Percentiles rank a stretch among this genome's conserved stretches.
Evolutionary conservation across 2,113 vertebrate species (phyloP).

Genomic region (Pitta sordida): DNA sequence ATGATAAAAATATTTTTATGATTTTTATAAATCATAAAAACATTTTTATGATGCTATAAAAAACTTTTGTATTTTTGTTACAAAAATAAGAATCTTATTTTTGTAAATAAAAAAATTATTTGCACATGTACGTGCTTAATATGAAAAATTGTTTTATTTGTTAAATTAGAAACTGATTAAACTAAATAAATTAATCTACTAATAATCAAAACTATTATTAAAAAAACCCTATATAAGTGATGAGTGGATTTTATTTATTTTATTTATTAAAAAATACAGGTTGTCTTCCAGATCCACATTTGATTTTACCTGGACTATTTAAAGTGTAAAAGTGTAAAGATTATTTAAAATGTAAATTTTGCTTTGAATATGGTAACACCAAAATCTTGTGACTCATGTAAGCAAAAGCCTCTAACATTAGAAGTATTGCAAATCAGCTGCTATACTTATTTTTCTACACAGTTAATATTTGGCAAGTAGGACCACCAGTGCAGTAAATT

Average conservation of each 20-base stretch:
- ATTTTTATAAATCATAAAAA: too few relatives aligned
- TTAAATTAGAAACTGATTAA: background rate
- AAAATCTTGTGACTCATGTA: background rate
- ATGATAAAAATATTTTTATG: too few relatives aligned
- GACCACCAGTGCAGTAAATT: background rate
- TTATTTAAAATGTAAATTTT: background rate
- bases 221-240: background rate
- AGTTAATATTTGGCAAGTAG: background rate
- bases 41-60: too few relatives aligned
- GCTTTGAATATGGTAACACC: background rate
- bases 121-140: background rate
- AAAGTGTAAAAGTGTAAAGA: background rate
- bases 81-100: too few relatives aligned
- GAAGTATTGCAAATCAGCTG: background rate
- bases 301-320: background rate
- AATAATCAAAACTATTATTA: background rate
- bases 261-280: background rate
- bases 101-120: too few relatives aligned
- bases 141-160: background rate
- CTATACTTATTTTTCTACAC: background rate
- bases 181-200: background rate
- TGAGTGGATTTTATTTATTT: background rate
- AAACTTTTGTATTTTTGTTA: too few relatives aligned
- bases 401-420: background rate
- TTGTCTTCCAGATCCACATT: background rate